Evolutionary conservation across 2,888 invertebrate genomes (phyloP).

Genomic region (Polymixis lichenea): DNA sequence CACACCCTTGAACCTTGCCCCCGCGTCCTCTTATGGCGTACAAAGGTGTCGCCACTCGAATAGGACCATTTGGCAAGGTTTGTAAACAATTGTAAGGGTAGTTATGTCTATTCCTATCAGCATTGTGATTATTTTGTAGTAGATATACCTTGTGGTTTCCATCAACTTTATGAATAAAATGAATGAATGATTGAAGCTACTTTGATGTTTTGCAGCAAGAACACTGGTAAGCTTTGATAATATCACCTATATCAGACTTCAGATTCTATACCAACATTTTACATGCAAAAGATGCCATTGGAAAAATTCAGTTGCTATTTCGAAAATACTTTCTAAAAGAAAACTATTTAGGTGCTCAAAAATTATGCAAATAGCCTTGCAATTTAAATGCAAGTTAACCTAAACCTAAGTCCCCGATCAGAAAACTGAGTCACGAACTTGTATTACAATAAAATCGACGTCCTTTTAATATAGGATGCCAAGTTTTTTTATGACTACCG

Average conservation of each 20-base stretch:
- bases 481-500: slow-evolving; percentile 62
- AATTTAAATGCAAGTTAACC: slow-evolving; percentile 1
- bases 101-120: not conserved
- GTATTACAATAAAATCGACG: slow-evolving; percentile 44
- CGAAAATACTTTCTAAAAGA: not conserved
- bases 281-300: not conserved
- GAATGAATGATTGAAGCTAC: not conserved
- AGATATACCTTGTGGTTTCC: not conserved
- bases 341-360: not conserved
- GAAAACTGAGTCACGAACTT: slow-evolving; percentile 38
- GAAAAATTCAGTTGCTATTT: not conserved
- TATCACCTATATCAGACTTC: not conserved
- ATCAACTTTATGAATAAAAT: slow-evolving; percentile 3
- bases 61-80: not conserved
- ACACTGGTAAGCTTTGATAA: not conserved
- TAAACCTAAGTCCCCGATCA: slow-evolving; percentile 24
- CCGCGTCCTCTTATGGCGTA: not conserved
- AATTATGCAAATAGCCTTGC: slow-evolving; percentile 19
- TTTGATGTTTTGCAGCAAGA: not conserved
- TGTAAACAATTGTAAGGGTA: not conserved
- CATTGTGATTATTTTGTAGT: not conserved
- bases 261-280: not conserved
- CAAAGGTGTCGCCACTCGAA: not conserved
- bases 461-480: slow-evolving; percentile 51
- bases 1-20: slow-evolving; percentile 20